phyloP scores from a whole-genome alignment of 1,140 invertebrate genomes.

The Aphelenchoides fujianensis region DNA sequence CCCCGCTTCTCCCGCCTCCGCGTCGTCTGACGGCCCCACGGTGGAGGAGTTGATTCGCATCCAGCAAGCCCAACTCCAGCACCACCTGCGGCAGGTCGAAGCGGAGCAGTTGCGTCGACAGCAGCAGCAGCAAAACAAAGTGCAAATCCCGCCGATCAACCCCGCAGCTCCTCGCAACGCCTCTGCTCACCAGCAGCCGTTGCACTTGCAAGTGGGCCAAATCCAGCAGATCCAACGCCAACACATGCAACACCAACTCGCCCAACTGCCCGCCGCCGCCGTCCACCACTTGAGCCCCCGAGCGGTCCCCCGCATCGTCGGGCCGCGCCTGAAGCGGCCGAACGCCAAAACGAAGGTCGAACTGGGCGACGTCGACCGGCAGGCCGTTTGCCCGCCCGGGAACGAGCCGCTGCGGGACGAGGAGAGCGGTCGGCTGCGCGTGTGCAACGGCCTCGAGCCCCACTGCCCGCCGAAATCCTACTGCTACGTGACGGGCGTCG shows the following conservation, averaged over 20 bases:
- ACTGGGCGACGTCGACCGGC: conserved; percentile 19
- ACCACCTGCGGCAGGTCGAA: neutral
- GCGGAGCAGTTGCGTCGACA: neutral
- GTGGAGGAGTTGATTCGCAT: conserved; percentile 14
- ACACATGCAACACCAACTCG: neutral
- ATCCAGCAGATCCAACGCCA: neutral
- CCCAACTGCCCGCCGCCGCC: neutral
- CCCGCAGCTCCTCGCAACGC: no score
- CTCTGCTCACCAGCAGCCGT: neutral
- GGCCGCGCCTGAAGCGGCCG: conserved; percentile 43
- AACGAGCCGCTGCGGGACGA: conserved; percentile 52
- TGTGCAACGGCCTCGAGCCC: conserved; percentile 58
- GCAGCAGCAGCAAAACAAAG: neutral
- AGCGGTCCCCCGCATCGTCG: conserved; percentile 39
- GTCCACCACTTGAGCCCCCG: neutral
- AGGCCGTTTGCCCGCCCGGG: conserved; percentile 55
- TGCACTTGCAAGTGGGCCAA: neutral
- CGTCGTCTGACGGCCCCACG: conserved; percentile 2
- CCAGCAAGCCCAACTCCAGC: conserved; percentile 18
- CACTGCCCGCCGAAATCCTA: conserved; percentile 60
- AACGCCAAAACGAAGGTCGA: neutral
- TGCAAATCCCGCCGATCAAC: neutral
- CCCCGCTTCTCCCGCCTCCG: no score
- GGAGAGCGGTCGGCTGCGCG: conserved; percentile 36
- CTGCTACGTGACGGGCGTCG: conserved; percentile 61